Evolutionary conservation across 2,888 invertebrate genomes (phyloP).

Genomic region (Pyralis farinalis): DNA sequence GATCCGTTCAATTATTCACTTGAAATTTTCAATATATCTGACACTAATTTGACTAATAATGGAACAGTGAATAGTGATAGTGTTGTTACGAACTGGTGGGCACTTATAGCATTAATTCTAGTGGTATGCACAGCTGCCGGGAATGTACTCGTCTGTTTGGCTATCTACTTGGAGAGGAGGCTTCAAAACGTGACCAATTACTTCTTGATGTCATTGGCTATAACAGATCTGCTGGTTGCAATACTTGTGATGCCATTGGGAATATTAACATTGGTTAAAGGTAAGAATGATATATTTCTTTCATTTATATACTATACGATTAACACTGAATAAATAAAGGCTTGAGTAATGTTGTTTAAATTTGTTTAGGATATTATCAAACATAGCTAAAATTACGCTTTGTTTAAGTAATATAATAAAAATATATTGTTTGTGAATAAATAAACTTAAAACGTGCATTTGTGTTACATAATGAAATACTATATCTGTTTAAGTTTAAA

Average conservation of each 20-base stretch:
- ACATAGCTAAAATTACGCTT: too few relatives aligned
- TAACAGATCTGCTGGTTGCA: conserved; percentile 97
- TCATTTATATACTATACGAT: too few relatives aligned
- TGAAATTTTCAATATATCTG: conserved; percentile 20
- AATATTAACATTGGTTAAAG: conserved; percentile 89
- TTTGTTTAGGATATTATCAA: too few relatives aligned
- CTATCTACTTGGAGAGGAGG: conserved; percentile 94
- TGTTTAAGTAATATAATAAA: too few relatives aligned
- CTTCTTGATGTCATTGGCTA: conserved; percentile 96
- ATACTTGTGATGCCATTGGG: conserved; percentile 97
- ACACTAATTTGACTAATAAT: conserved; percentile 37
- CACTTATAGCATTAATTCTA: conserved; percentile 86
- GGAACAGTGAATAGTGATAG: conserved; percentile 30
- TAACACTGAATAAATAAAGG: too few relatives aligned
- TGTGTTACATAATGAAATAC: too few relatives aligned
- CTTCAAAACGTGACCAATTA: conserved; percentile 98
- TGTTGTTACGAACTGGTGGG: conserved; percentile 88
- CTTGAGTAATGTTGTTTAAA: too few relatives aligned
- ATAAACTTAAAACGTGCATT: too few relatives aligned
- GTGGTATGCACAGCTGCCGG: conserved; percentile 94
- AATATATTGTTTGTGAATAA: too few relatives aligned
- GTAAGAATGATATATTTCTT: too few relatives aligned
- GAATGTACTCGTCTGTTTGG: conserved; percentile 95
- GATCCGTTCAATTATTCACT: conserved; percentile 32
- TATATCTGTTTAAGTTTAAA: too few relatives aligned